Conservation (phyloP, 2,797 vertebrate species). For the Momotus momota region DNA sequence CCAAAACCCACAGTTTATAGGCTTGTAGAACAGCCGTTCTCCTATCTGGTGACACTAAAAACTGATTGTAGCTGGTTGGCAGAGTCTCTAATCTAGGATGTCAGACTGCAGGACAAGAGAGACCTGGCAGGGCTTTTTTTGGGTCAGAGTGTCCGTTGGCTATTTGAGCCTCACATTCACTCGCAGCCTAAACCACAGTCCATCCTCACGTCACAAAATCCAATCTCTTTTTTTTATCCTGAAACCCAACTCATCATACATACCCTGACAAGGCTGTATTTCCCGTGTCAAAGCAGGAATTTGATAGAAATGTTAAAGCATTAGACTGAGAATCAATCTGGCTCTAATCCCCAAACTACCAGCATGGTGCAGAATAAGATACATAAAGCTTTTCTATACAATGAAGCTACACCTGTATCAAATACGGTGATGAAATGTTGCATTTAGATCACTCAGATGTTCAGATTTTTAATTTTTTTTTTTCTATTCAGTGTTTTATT, state of each 20-base stretch:
- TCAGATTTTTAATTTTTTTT: neutral
- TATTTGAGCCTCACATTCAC: neutral
- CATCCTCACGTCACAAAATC: neutral
- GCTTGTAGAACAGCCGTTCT: neutral
- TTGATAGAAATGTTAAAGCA: neutral
- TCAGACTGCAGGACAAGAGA: neutral
- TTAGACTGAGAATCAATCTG: neutral
- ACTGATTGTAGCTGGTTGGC: neutral
- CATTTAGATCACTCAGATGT: neutral
- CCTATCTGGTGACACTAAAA: neutral
- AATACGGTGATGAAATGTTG: neutral
- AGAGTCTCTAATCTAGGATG: neutral
- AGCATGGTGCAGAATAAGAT: neutral
- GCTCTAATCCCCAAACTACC: neutral
- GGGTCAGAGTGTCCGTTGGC: neutral
- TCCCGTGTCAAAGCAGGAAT: neutral
- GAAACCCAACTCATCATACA: neutral
- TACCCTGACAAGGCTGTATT: neutral
- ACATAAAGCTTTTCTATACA: neutral
- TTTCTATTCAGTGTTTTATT: neutral
- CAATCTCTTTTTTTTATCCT: neutral
- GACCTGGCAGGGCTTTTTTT: neutral
- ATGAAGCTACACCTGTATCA: neutral
- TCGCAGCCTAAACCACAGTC: neutral
- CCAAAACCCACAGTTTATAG: neutral